Base-by-base conservation (phyloP, 2,888 invertebrate genomes). In the Pollenia amentaria region DNA sequence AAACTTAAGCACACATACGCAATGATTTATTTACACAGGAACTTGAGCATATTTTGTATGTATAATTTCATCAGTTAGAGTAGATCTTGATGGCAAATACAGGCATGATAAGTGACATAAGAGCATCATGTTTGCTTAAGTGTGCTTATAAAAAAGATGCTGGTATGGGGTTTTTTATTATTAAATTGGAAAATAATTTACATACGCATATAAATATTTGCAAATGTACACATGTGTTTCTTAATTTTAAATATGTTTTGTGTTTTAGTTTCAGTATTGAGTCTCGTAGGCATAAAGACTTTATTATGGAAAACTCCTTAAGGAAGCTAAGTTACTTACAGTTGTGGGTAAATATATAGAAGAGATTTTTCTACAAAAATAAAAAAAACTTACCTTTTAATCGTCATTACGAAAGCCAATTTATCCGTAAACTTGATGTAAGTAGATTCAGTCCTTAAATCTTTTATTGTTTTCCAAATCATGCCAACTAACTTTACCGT, bases 71-170 rank as follows among this genome's bases (percentile, higher is more conserved):
- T 55, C 55, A 70, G 18, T 6, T n/a, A 42, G 55, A 55, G 70
- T 9, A 55, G 14, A 21, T 42, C 14, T 55, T 44, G 4, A 55
- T 55, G 40, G 21, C n/a, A 57, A 29, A 44, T 29, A 57, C 55
- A 57, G 44, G 18, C 70, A 55, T 55, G 18, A 14, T 55, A 70
- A 57, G 55, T 44, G 44, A 44, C 21, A 72, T 44, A 72, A 57
- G 21, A 72, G 21, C 29, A 72, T 44, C 29, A 12, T 44, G 12
- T 57, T 42, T 11, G 4, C 16, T 65, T 6, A 2, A 46, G 21
- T 18, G 12, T 44, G 18, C 21, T 12, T 21, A 55, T 21, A 21
- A 3, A 29, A 55, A 55, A 6, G 4, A 29, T 29, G 29, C 4
- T 29, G 16, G 1, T 51, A n/a, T n/a, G n/a, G n/a, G n/a, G n/a